phyloP scores from a whole-genome alignment of 2,797 vertebrate species.

The Alauda arvensis region DNA sequence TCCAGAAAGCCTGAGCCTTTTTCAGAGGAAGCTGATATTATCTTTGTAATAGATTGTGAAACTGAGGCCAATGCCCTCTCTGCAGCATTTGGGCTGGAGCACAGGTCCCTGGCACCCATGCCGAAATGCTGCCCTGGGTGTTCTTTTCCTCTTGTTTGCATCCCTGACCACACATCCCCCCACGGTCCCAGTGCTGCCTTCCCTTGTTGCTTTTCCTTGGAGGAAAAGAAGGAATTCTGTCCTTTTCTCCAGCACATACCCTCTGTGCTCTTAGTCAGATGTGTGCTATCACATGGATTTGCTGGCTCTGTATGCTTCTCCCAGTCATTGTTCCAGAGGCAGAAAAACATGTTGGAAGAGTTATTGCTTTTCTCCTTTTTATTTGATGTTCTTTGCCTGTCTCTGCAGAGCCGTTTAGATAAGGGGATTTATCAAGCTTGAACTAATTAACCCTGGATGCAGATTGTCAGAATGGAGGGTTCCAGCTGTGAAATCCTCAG shows the following conservation, averaged over 20 bases:
- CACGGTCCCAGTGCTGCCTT: not conserved
- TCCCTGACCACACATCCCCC: not conserved
- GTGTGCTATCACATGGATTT: not conserved
- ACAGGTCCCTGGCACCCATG: not conserved
- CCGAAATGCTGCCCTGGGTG: not conserved
- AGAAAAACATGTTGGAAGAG: constrained; percentile 27
- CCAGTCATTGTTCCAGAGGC: not conserved
- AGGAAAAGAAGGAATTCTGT: not conserved
- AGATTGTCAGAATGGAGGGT: constrained; percentile 19
- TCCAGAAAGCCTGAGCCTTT: not conserved
- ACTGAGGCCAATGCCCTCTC: not conserved
- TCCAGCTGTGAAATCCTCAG: constrained; percentile 33
- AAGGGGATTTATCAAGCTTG: constrained; percentile 55
- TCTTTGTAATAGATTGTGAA: constrained; percentile 14
- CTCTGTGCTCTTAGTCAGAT: not conserved
- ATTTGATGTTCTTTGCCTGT: constrained; percentile 45
- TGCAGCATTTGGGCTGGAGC: not conserved
- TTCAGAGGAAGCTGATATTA: constrained; percentile 27
- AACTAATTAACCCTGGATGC: constrained; percentile 52
- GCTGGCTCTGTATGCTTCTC: not conserved
- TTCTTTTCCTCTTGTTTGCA: not conserved
- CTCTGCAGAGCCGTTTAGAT: constrained; percentile 51
- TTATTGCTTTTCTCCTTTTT: constrained; percentile 32
- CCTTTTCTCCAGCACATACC: not conserved
- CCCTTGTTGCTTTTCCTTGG: not conserved